Base-by-base conservation (phyloP, 2,113 vertebrate genomes). In the Lethenteron camtschaticum region DNA sequence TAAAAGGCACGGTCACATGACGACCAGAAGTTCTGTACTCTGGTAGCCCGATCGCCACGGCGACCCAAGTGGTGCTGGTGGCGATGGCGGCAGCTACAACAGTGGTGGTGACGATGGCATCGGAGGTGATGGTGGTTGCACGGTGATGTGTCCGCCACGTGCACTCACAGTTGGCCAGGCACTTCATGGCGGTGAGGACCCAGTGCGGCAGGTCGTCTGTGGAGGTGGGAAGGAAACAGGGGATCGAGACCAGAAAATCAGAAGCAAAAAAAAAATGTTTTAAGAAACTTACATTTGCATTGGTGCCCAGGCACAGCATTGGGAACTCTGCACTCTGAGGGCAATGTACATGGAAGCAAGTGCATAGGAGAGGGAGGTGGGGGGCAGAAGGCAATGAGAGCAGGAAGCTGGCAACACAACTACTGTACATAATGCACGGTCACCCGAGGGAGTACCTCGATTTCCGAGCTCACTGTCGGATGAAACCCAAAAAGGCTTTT, bases 161-260 rank as follows among this genome's bases (percentile, higher is more conserved):
- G 10, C 63, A 66, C 63, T 66, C 63, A 66, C 63, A 66, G 10
- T 66, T n/a, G 63, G 63, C n/a, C n/a, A 66, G 10, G 24, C 63
- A 16, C 24, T 24, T 8, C 24, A 66, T n/a, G 24, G 63, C 63
- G 10, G 63, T 16, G 9, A 66, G 63, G n/a, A 66, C 8, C 63
- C 63, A 66, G n/a, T 66, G 63, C n/a, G 63, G 63, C n/a, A 66
- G 10, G 9, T 66, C 63, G 11, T 24, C 63, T 66, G 63, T 9
- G 10, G 63, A 10, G 10, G 63, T 9, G 8, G 63, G 63, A 10
- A 10, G 63, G 24, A 24, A 24, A 24, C 9, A 10, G 24, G 24
- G n/a, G 63, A 66, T 66, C n/a, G 24, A 66, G 24, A 24, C 63
- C 10, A 16, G n/a, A 66, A 9, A 16, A 24, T 11, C n/a, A n/a